Evolutionary conservation across 2,888 invertebrate species (phyloP).

Genomic region (Drosophila eohydei): DNA sequence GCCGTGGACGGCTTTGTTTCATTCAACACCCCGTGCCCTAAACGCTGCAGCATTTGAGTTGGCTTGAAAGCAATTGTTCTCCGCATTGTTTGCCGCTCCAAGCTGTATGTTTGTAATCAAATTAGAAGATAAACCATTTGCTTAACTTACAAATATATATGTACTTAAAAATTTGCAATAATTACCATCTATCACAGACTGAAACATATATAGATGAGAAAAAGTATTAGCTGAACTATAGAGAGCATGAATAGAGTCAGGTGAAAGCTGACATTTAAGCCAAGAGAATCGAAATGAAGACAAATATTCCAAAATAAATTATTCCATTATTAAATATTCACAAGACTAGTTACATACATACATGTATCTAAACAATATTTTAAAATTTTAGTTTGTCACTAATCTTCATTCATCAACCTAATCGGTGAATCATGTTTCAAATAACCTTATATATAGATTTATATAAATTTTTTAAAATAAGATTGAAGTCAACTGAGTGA

Average conservation of each 20-base stretch:
- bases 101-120: background rate
- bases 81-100: background rate
- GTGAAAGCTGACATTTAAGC: background rate
- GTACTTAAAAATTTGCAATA: background rate
- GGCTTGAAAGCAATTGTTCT: background rate
- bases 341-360: background rate
- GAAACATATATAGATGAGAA: background rate
- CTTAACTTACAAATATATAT: background rate
- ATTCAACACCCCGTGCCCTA: conserved; percentile 9
- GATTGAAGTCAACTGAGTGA: background rate
- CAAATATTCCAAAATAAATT: background rate
- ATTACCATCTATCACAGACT: background rate
- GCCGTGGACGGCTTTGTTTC: conserved; percentile 20
- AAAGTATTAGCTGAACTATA: background rate
- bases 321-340: background rate
- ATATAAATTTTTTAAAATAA: background rate
- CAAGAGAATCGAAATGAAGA: background rate
- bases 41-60: conserved; percentile 7
- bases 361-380: background rate
- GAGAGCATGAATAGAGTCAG: too few species aligned
- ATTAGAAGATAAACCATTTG: conserved; percentile 1
- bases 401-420: background rate
- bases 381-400: background rate
- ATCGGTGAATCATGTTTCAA: background rate
- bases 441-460: too few species aligned